phyloP scores from a whole-genome alignment of 2,888 invertebrate species.

The Tolmerus cingulatus region DNA sequence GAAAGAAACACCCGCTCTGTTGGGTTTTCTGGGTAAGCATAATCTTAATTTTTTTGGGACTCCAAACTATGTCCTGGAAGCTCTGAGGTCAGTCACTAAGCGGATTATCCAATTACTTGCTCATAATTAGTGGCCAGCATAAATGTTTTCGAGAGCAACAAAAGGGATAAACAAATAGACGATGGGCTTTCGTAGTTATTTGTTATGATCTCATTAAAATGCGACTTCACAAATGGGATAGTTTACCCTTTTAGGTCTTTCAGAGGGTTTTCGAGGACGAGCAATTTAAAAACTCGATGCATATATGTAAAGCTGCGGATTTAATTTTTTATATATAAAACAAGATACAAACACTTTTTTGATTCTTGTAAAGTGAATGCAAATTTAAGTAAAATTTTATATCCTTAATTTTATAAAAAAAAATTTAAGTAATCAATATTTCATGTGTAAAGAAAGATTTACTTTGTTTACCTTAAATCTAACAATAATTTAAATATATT shows the following conservation, averaged over 20 bases:
- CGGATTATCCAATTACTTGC: background rate
- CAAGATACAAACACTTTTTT: no score
- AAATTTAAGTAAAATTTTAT: no score
- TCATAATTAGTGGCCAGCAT: background rate
- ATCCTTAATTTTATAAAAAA: no score
- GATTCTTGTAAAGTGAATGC: no score
- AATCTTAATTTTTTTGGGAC: background rate
- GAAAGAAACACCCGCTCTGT: background rate
- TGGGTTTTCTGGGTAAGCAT: background rate
- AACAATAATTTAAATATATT: no score
- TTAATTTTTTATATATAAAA: no score
- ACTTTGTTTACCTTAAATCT: no score
- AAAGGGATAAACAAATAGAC: background rate
- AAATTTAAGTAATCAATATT: no score
- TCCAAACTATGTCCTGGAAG: background rate
- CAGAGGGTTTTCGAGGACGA: background rate
- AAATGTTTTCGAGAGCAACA: background rate
- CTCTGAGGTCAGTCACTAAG: background rate
- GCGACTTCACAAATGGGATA: background rate
- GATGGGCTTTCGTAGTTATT: background rate
- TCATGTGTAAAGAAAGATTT: no score
- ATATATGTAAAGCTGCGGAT: no score
- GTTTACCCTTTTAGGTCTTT: background rate
- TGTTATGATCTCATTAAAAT: background rate
- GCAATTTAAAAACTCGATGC: background rate